Percentiles rank a stretch among this genome's conserved stretches.
phyloP scores from a whole-genome alignment of 2,888 invertebrate genomes.

The Acanthopleura granulata region DNA sequence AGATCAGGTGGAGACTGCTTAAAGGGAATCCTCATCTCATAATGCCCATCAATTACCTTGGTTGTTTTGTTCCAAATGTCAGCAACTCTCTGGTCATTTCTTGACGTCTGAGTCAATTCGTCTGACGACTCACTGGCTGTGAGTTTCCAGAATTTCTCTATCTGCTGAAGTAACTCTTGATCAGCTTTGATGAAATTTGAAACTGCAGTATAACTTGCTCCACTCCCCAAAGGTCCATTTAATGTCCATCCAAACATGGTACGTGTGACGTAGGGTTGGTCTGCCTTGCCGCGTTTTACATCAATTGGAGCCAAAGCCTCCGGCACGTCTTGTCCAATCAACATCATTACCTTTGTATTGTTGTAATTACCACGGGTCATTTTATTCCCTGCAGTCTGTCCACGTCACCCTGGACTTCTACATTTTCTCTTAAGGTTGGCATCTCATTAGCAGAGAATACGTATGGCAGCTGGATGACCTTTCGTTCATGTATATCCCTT shows the following conservation, averaged over 20 bases:
- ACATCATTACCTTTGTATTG: background rate
- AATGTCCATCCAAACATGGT: background rate
- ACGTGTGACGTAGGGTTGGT: background rate
- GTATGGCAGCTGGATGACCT: background rate
- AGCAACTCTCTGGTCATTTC: background rate
- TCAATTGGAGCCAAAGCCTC: background rate
- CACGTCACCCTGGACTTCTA: background rate
- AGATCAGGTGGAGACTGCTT: background rate
- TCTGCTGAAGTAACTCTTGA: background rate
- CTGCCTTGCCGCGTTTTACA: background rate
- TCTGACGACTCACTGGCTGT: background rate
- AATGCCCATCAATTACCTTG: background rate
- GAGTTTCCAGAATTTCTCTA: background rate
- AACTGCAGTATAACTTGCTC: background rate
- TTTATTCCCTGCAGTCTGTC: background rate
- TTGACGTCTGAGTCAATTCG: background rate
- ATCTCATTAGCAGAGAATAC: background rate
- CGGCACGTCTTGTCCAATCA: conserved; percentile 1
- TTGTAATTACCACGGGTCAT: background rate
- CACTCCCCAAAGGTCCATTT: background rate
- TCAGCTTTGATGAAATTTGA: background rate
- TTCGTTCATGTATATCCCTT: background rate
- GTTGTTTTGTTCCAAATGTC: background rate
- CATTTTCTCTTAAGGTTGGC: background rate
- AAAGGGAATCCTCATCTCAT: background rate